These are phyloP conservation scores for Drosophila demipolita DNA, from an alignment of 2,888 invertebrate species.

Conservation along the genomic window DNA sequence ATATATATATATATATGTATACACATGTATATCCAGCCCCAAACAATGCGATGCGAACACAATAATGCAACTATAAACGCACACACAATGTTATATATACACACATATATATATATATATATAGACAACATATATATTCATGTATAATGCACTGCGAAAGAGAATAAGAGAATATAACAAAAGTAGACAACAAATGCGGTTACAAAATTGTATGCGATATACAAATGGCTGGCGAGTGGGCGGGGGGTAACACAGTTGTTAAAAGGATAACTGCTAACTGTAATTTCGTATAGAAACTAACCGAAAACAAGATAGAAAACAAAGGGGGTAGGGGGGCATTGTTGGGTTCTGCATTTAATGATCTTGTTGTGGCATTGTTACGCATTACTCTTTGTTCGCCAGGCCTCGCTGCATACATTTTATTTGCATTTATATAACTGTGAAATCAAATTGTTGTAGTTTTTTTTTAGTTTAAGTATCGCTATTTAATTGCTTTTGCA, in stretches of 20 bases:
- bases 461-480: conserved; percentile 16
- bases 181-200: conserved; percentile 54
- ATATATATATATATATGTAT: not conserved
- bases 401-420: conserved; percentile 27
- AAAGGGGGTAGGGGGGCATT: not conserved
- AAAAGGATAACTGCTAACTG: conserved; percentile 52
- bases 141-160: conserved; percentile 25
- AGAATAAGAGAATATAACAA: conserved; percentile 62
- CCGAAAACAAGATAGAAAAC: conserved; percentile 33
- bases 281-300: conserved; percentile 24
- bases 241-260: conserved; percentile 34
- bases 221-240: conserved; percentile 35
- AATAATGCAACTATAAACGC: conserved; percentile 55
- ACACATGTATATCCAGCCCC: conserved; percentile 26
- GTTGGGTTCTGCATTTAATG: conserved; percentile 65
- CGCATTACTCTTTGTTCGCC: conserved; percentile 28
- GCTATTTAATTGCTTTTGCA: conserved; percentile 47
- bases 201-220: conserved; percentile 59
- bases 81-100: conserved; percentile 7
- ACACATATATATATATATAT: conserved; percentile 9
- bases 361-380: conserved; percentile 60
- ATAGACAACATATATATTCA: conserved; percentile 12
- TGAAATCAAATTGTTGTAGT: not conserved
- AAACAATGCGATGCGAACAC: conserved; percentile 50
- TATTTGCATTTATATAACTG: conserved; percentile 6